A percentile compares a stretch with the other conserved stretches of the same genome.
Evolutionary conservation across 2,113 vertebrate species (phyloP).

Genomic region (Misgurnus mizolepis): DNA sequence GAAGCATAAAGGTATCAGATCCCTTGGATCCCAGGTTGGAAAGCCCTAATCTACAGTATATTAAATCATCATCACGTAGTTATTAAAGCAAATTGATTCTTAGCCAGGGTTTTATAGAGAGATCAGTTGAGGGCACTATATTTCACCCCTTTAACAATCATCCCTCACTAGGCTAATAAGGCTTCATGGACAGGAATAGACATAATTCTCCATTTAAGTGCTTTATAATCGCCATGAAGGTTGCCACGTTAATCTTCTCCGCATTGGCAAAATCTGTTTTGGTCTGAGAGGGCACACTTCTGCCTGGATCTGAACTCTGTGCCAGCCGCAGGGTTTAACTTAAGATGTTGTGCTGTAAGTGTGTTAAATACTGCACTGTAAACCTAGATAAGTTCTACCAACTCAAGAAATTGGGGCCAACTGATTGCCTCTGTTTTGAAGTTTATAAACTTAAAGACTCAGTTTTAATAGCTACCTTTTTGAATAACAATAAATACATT

Average conservation of each 20-base stretch:
- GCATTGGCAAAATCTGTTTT: constrained; percentile 39
- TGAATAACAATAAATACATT: too few species aligned
- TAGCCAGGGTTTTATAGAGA: background rate
- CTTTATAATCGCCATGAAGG: constrained; percentile 36
- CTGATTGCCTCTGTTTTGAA: too few species aligned
- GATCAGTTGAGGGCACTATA: background rate
- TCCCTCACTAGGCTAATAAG: constrained; percentile 46
- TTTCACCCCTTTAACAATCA: constrained; percentile 1
- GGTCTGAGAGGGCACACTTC: constrained; percentile 25
- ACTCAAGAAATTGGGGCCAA: too few species aligned
- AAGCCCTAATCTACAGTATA: too few species aligned
- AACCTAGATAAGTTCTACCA: too few species aligned
- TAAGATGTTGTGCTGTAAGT: background rate
- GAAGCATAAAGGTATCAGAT: too few species aligned
- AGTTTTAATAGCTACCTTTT: too few species aligned
- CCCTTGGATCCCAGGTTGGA: too few species aligned
- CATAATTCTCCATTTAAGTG: constrained; percentile 19
- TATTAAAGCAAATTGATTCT: background rate
- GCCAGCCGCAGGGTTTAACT: constrained; percentile 3
- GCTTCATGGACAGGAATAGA: constrained; percentile 1
- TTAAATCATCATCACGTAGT: background rate
- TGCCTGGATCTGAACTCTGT: constrained; percentile 14
- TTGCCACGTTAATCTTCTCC: constrained; percentile 42
- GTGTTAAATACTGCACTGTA: background rate
- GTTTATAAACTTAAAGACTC: too few species aligned